These are phyloP conservation scores for Bufo gargarizans DNA, from an alignment of 2,113 vertebrate genomes.

Conservation along the genomic window DNA sequence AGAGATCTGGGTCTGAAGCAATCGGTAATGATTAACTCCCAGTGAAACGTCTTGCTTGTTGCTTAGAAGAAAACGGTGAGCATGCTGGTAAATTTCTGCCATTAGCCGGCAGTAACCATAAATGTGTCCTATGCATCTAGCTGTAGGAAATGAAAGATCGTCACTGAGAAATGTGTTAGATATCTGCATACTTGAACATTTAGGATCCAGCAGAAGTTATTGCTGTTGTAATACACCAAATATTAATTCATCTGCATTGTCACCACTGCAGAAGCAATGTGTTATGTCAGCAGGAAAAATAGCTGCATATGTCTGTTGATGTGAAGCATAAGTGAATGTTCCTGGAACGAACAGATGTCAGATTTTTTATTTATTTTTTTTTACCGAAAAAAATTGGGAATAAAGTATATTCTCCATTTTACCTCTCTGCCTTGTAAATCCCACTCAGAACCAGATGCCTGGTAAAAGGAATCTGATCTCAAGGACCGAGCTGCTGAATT, in stretches of 20 bases:
- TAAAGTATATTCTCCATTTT: no score
- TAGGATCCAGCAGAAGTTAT: background rate
- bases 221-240: background rate
- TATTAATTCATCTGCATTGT: background rate
- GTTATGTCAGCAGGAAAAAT: background rate
- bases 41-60: background rate
- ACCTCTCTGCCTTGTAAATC: no score
- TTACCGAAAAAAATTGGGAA: background rate
- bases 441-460: background rate
- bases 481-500: background rate
- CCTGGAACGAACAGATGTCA: background rate
- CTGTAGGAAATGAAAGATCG: background rate
- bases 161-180: background rate
- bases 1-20: background rate
- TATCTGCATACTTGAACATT: background rate
- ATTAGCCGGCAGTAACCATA: background rate
- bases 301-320: background rate
- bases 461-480: background rate
- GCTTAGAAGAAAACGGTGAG: background rate
- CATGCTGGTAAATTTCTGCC: background rate
- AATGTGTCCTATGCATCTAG: background rate
- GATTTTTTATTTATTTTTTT: background rate
- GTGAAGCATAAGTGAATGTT: constrained; percentile 19
- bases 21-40: background rate
- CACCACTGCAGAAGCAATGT: background rate